Conservation (phyloP, 1,140 invertebrate species). For the Ceratosolen solmsi region DNA sequence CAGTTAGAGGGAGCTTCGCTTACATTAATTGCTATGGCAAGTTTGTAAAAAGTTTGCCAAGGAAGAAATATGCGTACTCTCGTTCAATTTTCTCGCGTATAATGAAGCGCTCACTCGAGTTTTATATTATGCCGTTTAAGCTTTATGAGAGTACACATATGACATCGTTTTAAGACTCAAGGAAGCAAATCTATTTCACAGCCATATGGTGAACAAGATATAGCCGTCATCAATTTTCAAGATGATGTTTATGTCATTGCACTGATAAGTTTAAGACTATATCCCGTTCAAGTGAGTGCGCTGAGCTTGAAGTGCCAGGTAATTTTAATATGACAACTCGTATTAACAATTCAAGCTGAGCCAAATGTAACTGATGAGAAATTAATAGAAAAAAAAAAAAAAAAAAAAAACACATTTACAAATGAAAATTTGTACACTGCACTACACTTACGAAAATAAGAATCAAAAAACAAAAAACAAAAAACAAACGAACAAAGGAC, state of each 20-base stretch:
- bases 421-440: slow-evolving; percentile 35
- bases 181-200: background rate
- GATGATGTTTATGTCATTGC: background rate
- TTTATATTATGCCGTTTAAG: background rate
- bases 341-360: slow-evolving; percentile 7
- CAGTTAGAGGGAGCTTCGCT: background rate
- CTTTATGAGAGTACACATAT: slow-evolving; percentile 14
- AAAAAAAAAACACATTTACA: slow-evolving; percentile 22
- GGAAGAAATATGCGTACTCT: slow-evolving; percentile 3
- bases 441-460: no score
- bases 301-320: slow-evolving; percentile 8
- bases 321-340: background rate
- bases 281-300: background rate
- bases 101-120: background rate
- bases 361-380: background rate
- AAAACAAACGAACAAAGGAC: no score
- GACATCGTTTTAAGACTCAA: background rate
- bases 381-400: background rate
- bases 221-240: background rate
- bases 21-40: background rate
- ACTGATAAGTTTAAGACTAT: background rate
- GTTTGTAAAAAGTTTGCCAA: background rate
- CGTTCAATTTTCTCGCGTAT: background rate
- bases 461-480: no score
- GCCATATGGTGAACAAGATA: slow-evolving; percentile 9